These are phyloP conservation scores for Heterochromis multidens DNA, from an alignment of 2,113 vertebrate genomes.

Conservation along the genomic window DNA sequence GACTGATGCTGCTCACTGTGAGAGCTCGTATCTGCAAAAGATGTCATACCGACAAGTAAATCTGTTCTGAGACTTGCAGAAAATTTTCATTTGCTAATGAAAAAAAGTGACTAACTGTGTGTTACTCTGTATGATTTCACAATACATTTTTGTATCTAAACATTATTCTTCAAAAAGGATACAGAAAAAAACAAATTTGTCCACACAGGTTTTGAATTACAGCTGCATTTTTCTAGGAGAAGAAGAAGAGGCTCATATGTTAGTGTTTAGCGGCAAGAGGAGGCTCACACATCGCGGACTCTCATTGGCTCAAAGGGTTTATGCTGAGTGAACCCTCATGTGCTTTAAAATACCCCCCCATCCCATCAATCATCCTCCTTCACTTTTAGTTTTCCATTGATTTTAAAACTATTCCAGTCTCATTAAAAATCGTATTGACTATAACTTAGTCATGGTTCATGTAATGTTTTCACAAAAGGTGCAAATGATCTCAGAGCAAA, in stretches of 20 bases:
- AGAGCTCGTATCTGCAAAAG: background rate
- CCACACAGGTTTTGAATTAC: background rate
- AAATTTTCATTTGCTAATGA: background rate
- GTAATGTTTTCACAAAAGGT: background rate
- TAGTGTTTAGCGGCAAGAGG: slow-evolving; percentile 67
- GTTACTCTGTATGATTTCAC: background rate
- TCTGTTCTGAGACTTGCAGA: accelerated
- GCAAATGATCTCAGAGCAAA: background rate
- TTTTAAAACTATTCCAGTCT: background rate
- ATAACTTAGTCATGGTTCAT: background rate
- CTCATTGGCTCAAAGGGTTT: slow-evolving; percentile 59
- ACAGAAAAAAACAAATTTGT: background rate
- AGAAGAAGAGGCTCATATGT: slow-evolving; percentile 51
- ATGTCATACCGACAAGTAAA: background rate
- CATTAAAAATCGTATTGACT: background rate
- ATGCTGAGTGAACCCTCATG: background rate
- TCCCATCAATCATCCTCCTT: background rate
- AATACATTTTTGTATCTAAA: background rate
- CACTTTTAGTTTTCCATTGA: background rate
- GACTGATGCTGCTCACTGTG: background rate
- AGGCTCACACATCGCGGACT: slow-evolving; percentile 53
- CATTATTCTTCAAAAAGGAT: background rate
- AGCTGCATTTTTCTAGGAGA: background rate
- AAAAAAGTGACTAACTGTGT: background rate
- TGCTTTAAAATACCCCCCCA: background rate